Conservation (phyloP, 2,797 vertebrate genomes). For the Urophycis tenuis region DNA sequence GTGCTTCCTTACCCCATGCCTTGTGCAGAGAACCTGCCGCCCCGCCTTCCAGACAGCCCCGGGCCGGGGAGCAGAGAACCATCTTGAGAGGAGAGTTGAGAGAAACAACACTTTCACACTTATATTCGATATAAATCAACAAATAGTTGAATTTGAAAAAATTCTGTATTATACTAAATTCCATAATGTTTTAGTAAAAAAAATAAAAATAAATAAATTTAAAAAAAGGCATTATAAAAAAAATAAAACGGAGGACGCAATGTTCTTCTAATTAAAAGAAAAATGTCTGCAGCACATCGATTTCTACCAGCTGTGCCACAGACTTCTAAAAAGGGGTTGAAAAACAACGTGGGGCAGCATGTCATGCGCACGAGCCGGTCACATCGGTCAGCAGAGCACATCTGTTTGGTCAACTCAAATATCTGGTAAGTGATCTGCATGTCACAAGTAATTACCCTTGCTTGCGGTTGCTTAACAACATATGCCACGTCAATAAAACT, state of each 20-base stretch:
- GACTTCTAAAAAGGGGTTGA: neutral
- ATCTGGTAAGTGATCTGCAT: neutral
- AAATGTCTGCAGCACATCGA: neutral
- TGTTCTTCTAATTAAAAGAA: neutral
- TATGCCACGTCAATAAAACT: neutral
- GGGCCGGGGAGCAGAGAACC: constrained; percentile 25
- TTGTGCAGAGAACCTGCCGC: constrained; percentile 95
- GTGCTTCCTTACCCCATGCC: constrained; percentile 93
- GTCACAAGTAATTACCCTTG: neutral
- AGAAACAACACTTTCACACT: neutral
- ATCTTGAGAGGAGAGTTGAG: neutral
- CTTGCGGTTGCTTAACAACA: neutral
- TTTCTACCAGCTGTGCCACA: neutral
- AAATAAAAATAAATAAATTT: too few relatives aligned
- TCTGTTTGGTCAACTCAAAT: neutral
- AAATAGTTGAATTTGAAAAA: neutral
- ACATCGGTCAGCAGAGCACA: neutral
- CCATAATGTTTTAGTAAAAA: neutral
- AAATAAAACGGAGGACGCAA: too few relatives aligned
- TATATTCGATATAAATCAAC: neutral
- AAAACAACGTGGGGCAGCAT: neutral
- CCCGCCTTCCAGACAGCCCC: constrained; percentile 79
- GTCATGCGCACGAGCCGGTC: neutral
- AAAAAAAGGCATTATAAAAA: too few relatives aligned
- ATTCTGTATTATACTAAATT: neutral